These are phyloP conservation scores for Sialis lutaria DNA, from an alignment of 2,888 invertebrate species.

Conservation along the genomic window DNA sequence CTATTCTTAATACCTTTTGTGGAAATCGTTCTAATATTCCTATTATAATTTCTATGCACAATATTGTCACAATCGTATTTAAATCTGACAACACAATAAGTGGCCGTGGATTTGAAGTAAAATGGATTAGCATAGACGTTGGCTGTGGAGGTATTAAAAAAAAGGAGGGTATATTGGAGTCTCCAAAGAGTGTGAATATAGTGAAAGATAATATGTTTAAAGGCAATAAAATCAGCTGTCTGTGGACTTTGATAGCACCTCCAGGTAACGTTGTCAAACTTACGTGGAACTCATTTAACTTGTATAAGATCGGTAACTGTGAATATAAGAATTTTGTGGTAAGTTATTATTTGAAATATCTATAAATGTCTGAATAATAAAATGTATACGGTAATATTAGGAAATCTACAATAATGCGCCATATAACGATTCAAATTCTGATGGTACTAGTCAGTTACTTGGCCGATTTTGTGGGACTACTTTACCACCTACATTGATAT, in stretches of 20 bases:
- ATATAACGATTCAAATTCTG: not conserved
- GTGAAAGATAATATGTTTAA: slow-evolving; percentile 9
- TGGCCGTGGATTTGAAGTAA: slow-evolving; percentile 56
- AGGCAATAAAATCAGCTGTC: slow-evolving; percentile 34
- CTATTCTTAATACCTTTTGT: slow-evolving; percentile 50
- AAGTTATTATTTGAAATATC: slow-evolving; percentile 29
- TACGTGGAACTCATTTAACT: slow-evolving; percentile 51
- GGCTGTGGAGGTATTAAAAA: slow-evolving; percentile 59
- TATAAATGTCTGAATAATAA: not conserved
- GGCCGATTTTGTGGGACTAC: slow-evolving; percentile 46
- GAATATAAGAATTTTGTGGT: slow-evolving; percentile 52
- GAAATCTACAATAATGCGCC: too few relatives aligned
- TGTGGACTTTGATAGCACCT: slow-evolving; percentile 62
- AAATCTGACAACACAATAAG: slow-evolving; percentile 33
- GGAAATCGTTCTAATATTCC: slow-evolving; percentile 33
- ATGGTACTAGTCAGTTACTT: slow-evolving; percentile 7
- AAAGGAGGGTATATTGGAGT: slow-evolving; percentile 40
- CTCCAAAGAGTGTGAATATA: slow-evolving; percentile 28
- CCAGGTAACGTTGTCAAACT: slow-evolving; percentile 49
- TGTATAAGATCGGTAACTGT: slow-evolving; percentile 40
- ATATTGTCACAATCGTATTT: slow-evolving; percentile 32
- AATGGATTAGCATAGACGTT: slow-evolving; percentile 47
- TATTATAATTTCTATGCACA: slow-evolving; percentile 46
- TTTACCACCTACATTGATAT: slow-evolving; percentile 47
- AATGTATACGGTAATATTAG: not conserved